phyloP scores from a whole-genome alignment of 2,113 vertebrate genomes.

The Symphodus melops region DNA sequence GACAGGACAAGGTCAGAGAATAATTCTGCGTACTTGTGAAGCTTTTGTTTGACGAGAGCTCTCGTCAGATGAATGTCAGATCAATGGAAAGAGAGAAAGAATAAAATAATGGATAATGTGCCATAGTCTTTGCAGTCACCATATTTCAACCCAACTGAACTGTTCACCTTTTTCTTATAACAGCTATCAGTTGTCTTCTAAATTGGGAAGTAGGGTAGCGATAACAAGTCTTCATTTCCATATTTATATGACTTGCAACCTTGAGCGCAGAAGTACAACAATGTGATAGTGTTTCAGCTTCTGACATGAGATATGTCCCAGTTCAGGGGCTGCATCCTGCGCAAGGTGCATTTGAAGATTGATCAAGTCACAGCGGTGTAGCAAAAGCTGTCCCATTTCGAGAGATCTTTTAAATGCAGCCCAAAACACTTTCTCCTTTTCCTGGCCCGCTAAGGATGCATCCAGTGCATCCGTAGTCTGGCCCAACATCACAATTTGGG shows the following conservation, averaged over 20 bases:
- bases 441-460: no score
- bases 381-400: no score
- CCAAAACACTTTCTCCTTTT: no score
- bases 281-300: background rate
- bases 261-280: background rate
- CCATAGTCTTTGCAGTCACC: background rate
- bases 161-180: background rate
- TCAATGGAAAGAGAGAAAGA: background rate
- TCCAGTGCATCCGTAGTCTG: no score
- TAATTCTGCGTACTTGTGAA: background rate
- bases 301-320: background rate
- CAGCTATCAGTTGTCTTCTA: no score
- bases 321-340: background rate
- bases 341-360: no score
- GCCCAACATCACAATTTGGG: no score
- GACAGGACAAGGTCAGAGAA: slow-evolving; percentile 5
- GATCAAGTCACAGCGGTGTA: no score
- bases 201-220: no score
- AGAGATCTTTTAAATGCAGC: no score
- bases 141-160: background rate
- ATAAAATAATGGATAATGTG: background rate
- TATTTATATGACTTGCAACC: background rate
- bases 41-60: background rate
- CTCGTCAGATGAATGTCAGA: background rate
- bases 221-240: background rate